These are phyloP conservation scores for Phasia obesa DNA, from an alignment of 2,888 invertebrate genomes.

Conservation along the genomic window DNA sequence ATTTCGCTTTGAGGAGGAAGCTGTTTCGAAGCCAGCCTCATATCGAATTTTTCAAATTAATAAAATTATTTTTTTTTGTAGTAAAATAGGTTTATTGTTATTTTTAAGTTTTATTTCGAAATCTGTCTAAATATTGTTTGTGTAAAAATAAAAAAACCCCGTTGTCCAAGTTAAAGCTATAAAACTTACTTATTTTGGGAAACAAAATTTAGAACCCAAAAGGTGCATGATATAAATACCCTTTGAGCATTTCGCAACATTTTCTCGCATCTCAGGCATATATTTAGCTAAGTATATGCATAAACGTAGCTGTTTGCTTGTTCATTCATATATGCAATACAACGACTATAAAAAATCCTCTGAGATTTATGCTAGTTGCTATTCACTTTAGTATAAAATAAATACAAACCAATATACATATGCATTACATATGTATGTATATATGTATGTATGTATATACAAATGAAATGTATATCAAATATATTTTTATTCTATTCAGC, in stretches of 20 bases:
- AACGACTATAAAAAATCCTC: slow-evolving; percentile 46
- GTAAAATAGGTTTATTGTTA: too few relatives aligned
- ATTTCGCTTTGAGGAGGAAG: too few relatives aligned
- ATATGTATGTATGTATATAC: neutral
- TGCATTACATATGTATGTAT: neutral
- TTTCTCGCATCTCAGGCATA: neutral
- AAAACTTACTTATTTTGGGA: too few relatives aligned
- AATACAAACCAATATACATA: slow-evolving; percentile 1
- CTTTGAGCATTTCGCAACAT: neutral
- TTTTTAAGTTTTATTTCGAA: too few relatives aligned
- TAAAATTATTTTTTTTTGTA: too few relatives aligned
- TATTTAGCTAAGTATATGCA: neutral
- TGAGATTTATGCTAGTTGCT: slow-evolving; percentile 54
- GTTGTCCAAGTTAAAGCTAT: too few relatives aligned
- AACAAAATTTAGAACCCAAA: neutral
- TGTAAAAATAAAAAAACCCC: too few relatives aligned
- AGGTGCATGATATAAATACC: neutral
- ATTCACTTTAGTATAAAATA: slow-evolving; percentile 42
- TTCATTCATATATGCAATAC: slow-evolving; percentile 1
- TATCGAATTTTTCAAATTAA: too few relatives aligned
- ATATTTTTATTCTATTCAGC: slow-evolving; percentile 39
- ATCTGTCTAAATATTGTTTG: too few relatives aligned
- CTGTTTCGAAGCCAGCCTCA: too few relatives aligned
- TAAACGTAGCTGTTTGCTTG: neutral
- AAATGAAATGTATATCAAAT: neutral